Evolutionary conservation across 2,797 vertebrate genomes (phyloP).

Genomic region (Botia kubotai): DNA sequence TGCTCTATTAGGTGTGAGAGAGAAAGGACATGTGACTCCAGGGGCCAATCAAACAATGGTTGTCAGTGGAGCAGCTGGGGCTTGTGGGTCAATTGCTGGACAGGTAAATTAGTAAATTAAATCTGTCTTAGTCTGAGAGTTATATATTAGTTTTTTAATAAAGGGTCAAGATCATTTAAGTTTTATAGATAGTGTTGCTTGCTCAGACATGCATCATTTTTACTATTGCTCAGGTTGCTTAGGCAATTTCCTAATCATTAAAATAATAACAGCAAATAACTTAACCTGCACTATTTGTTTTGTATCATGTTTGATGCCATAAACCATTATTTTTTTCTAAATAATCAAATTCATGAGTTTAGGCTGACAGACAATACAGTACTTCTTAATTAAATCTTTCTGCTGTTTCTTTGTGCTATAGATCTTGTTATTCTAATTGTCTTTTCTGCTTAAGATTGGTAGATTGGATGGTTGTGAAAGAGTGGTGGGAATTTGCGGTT

Average conservation of each 20-base stretch:
- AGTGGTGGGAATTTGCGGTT: conserved; percentile 94
- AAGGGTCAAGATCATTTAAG: not conserved
- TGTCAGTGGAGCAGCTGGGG: conserved; percentile 92
- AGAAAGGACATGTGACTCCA: conserved; percentile 86
- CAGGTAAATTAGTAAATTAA: conserved; percentile 78
- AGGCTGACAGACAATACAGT: too few species aligned
- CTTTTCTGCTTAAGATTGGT: conserved; percentile 79
- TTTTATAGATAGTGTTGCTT: too few species aligned
- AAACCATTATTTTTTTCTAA: too few species aligned
- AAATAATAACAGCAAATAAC: too few species aligned
- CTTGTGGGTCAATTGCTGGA: conserved; percentile 92
- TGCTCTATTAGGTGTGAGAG: conserved; percentile 86
- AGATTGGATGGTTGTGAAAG: conserved; percentile 86
- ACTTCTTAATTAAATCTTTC: too few species aligned
- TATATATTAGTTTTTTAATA: not conserved
- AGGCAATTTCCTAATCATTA: too few species aligned
- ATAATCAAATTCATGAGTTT: too few species aligned
- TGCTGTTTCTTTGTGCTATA: not conserved
- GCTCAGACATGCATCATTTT: too few species aligned
- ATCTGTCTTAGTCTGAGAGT: not conserved
- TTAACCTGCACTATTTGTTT: too few species aligned
- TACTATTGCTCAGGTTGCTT: too few species aligned
- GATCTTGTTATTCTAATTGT: not conserved
- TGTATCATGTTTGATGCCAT: too few species aligned
- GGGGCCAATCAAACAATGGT: conserved; percentile 92